Conservation (phyloP, 2,888 invertebrate species). For the Spodoptera littoralis region DNA sequence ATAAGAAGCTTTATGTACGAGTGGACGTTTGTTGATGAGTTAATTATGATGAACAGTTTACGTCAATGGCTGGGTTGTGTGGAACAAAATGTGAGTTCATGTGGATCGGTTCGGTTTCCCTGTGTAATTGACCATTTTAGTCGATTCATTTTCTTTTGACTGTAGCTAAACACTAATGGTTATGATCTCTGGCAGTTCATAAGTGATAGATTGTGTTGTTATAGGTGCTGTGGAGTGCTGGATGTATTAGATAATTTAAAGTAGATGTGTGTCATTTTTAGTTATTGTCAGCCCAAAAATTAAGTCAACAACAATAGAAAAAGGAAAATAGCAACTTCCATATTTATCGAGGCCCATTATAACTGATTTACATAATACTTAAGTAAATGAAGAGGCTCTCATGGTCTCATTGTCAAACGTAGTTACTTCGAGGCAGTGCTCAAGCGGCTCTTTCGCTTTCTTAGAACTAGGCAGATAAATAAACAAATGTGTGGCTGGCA, state of each 20-base stretch:
- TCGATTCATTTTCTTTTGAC: not conserved
- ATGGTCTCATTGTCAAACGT: slow-evolving; percentile 8
- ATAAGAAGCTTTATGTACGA: slow-evolving; percentile 34
- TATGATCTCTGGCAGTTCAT: too few relatives aligned
- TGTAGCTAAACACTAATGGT: too few relatives aligned
- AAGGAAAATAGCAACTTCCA: too few relatives aligned
- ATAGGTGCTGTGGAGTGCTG: too few relatives aligned
- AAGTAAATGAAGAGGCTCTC: slow-evolving; percentile 5
- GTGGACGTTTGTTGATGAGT: slow-evolving; percentile 45
- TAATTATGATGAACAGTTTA: slow-evolving; percentile 51
- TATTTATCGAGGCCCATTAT: too few relatives aligned
- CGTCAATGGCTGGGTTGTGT: slow-evolving; percentile 31
- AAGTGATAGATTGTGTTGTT: too few relatives aligned
- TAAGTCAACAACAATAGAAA: too few relatives aligned
- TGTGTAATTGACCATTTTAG: slow-evolving; percentile 23
- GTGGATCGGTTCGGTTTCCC: slow-evolving; percentile 27
- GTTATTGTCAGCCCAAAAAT: too few relatives aligned
- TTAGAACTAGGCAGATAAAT: slow-evolving; percentile 53
- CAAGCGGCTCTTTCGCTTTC: slow-evolving; percentile 21
- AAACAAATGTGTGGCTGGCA: slow-evolving; percentile 61
- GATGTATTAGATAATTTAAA: too few relatives aligned
- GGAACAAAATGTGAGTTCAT: slow-evolving; percentile 32
- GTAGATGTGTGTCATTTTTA: too few relatives aligned
- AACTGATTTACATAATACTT: too few relatives aligned
- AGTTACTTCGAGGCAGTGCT: slow-evolving; percentile 21